Base-by-base conservation (phyloP, 2,113 vertebrate species). In the Emydura subglobosa region DNA sequence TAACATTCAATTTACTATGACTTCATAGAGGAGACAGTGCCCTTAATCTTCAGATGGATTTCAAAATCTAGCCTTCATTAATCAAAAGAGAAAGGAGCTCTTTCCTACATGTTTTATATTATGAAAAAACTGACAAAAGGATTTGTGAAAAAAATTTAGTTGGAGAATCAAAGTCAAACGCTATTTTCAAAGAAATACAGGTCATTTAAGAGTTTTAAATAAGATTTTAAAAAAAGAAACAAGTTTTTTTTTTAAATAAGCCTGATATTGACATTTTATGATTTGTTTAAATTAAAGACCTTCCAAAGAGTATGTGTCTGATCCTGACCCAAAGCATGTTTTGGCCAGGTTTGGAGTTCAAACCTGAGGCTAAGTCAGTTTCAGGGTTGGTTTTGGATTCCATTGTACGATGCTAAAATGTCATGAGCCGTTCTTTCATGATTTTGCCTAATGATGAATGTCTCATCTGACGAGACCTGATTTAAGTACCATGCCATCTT, bases 21-120 rank as follows among this genome's bases (percentile, higher is more conserved):
- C 79, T 95, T 79, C 44, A 90, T 7, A 54, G 87, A 97, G 95
- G 82, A 96, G 90, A 88, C 79, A 88, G 84, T 85, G 82, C 54
- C 84, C 92, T 95, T 95, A 97, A 97, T 96, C 94, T 95, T 96
- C 89, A 89, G 78, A 85, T 88, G 84, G 51, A 88, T 94, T 96
- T 94, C 86, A 91, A 85, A 84, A 39, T 87, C 86, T 76, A 91
- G 79, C 68, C 57, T 94, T 95, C 82, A 94, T 96, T 95, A 94
- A 96, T 96, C 76, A 92, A 55, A 90, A 86, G 39, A 74, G 44
- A 27, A 87, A 22, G 85, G n/a, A 79, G 13, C 79, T 86, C 39
- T 87, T 81, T 95, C 89, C n/a, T 65, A 83, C 19, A 16, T 61
- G 17, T 65, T 90, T 96, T 85, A 87, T 82, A 17, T 90, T 91